These are phyloP conservation scores for Micromesistius poutassou DNA, from an alignment of 2,797 vertebrate species.

Conservation along the genomic window DNA sequence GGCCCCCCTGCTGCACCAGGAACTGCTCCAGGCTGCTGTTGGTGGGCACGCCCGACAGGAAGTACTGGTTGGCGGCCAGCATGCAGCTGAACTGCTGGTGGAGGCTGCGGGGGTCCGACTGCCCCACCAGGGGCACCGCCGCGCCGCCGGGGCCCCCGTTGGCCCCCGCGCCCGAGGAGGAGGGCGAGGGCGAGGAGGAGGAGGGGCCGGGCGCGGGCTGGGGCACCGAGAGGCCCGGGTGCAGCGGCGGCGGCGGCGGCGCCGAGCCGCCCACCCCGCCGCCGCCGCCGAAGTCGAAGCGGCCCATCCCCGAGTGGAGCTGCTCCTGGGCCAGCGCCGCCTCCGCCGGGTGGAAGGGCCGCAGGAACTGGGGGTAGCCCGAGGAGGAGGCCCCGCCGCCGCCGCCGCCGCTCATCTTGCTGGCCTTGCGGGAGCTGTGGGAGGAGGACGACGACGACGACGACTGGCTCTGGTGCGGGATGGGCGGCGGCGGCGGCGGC, in stretches of 20 bases:
- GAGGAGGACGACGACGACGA: slow-evolving; percentile 71
- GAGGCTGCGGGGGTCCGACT: slow-evolving; percentile 79
- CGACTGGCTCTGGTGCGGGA: slow-evolving; percentile 76
- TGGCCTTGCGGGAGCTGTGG: slow-evolving; percentile 78
- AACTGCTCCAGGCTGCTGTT: slow-evolving; percentile 82
- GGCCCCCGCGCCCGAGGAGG: slow-evolving; percentile 67
- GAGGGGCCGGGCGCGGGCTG: slow-evolving; percentile 73
- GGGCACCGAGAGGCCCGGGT: slow-evolving; percentile 76
- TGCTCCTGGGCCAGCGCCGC: slow-evolving; percentile 79
- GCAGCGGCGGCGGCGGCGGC: slow-evolving; percentile 75
- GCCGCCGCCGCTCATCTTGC: slow-evolving; percentile 70
- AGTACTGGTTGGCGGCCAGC: slow-evolving; percentile 82
- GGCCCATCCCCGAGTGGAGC: slow-evolving; percentile 78
- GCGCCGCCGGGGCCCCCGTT: slow-evolving; percentile 75
- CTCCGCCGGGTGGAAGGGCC: slow-evolving; percentile 79
- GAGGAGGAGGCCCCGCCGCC: slow-evolving; percentile 63
- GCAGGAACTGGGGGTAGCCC: slow-evolving; percentile 78
- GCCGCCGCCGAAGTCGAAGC: slow-evolving; percentile 75
- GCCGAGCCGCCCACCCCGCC: slow-evolving; percentile 71
- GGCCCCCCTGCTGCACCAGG: slow-evolving; percentile 77
- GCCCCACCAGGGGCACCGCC: slow-evolving; percentile 72
- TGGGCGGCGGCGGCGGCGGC: slow-evolving; percentile 63
- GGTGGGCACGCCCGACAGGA: slow-evolving; percentile 77
- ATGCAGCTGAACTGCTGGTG: slow-evolving; percentile 85
- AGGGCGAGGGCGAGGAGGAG: slow-evolving; percentile 71